Conservation (phyloP, 2,113 vertebrate species). For the Nyctibius bracteatus region DNA sequence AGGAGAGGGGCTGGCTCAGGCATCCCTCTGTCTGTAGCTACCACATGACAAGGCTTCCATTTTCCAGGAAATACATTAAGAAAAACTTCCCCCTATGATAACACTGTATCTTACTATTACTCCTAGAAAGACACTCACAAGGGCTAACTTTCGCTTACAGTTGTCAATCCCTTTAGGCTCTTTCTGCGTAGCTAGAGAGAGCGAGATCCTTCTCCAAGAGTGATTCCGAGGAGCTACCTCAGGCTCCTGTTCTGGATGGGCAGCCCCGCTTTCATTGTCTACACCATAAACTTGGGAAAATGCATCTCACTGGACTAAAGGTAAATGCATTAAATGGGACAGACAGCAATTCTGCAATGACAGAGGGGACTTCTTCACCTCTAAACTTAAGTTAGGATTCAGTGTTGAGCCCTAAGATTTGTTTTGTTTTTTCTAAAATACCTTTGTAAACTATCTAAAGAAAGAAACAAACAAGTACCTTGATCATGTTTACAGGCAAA, state of each 20-base stretch:
- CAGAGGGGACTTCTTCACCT: neutral
- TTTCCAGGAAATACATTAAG: neutral
- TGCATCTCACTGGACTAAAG: neutral
- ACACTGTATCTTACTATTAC: neutral
- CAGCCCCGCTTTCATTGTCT: accelerated
- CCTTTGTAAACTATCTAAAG: neutral
- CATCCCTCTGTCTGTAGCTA: neutral
- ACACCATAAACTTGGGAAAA: neutral
- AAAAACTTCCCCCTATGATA: neutral
- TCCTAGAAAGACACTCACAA: neutral
- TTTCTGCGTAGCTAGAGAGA: neutral
- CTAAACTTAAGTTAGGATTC: neutral
- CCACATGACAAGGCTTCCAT: accelerated
- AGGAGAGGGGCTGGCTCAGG: neutral
- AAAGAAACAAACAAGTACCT: neutral
- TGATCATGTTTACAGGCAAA: neutral
- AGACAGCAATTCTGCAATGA: neutral
- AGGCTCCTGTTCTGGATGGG: accelerated
- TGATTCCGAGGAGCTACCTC: neutral
- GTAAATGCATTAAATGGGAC: neutral
- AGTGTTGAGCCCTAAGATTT: neutral
- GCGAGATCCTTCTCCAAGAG: neutral
- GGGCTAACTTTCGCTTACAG: neutral
- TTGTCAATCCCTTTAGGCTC: neutral
- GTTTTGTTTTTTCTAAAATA: neutral